phyloP scores from a whole-genome alignment of 2,888 invertebrate genomes.

The Cepaea hortensis region DNA sequence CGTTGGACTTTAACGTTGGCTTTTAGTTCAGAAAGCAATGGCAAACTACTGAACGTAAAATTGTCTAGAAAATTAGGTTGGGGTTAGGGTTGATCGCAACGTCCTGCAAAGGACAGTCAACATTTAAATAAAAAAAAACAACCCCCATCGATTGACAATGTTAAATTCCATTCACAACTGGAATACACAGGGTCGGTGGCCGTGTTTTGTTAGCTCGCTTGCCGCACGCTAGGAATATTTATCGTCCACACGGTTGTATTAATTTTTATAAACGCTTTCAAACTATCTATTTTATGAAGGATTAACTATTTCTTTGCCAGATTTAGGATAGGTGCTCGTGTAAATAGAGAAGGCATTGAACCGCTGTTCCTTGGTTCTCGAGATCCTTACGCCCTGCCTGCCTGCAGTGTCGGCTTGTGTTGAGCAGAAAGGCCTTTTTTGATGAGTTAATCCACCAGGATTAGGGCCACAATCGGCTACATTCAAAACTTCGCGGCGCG shows the following conservation, averaged over 20 bases:
- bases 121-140: too few relatives aligned
- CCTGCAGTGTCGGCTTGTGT: not conserved
- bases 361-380: not conserved
- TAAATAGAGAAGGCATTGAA: not conserved
- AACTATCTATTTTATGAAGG: conserved; percentile 21
- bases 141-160: too few relatives aligned
- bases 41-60: too few relatives aligned
- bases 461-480: conserved; percentile 42
- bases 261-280: not conserved
- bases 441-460: conserved; percentile 48
- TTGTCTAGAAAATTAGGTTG: too few relatives aligned
- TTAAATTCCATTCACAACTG: too few relatives aligned
- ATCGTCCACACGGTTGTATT: not conserved
- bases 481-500: not conserved
- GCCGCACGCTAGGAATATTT: not conserved
- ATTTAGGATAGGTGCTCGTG: not conserved
- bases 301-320: conserved; percentile 27
- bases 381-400: not conserved
- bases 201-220: too few relatives aligned
- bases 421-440: conserved; percentile 32
- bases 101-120: too few relatives aligned
- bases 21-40: too few relatives aligned
- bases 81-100: too few relatives aligned
- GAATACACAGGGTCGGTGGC: too few relatives aligned
- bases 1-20: too few relatives aligned